Conservation (phyloP, 1,140 invertebrate species). For the Eriocheir sinensis region DNA sequence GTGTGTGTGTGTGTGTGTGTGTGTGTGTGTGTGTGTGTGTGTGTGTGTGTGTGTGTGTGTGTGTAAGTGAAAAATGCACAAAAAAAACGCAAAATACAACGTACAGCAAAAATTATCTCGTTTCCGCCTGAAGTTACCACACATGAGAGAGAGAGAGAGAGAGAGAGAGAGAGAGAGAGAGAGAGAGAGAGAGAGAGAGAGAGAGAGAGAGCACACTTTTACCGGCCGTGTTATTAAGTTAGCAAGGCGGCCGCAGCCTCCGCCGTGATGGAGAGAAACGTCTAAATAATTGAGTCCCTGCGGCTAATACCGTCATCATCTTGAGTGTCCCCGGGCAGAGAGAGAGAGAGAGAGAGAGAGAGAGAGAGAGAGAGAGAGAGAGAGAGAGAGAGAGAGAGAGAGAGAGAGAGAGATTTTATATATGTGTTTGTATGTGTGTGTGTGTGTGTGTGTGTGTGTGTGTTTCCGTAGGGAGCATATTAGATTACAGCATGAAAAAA, state of each 20-base stretch:
- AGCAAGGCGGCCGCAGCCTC: background rate
- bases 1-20: slow-evolving; percentile 17
- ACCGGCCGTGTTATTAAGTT: slow-evolving; percentile 33
- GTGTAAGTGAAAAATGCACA: background rate
- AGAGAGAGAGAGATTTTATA: slow-evolving; percentile 22
- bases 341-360: slow-evolving; percentile 13
- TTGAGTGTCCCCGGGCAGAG: slow-evolving; percentile 25
- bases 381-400: slow-evolving; percentile 45
- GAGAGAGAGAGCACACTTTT: slow-evolving; percentile 10
- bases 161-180: slow-evolving; percentile 45
- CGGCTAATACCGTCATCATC: slow-evolving; percentile 34
- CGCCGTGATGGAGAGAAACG: slow-evolving; percentile 30
- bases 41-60: slow-evolving; percentile 49
- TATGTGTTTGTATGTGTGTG: too few relatives aligned
- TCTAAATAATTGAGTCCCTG: slow-evolving; percentile 24
- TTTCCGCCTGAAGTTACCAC: too few relatives aligned
- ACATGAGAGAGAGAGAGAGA: background rate
- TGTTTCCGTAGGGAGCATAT: background rate
- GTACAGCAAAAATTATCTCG: too few relatives aligned
- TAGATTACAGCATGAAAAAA: too few relatives aligned
- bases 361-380: slow-evolving; percentile 51
- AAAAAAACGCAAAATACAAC: background rate
- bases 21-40: slow-evolving; percentile 19
- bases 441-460: too few relatives aligned
- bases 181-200: slow-evolving; percentile 41